A percentile compares a stretch with the other conserved stretches of the same genome.
phyloP scores from a whole-genome alignment of 2,888 invertebrate genomes.

The Spilarctia lutea region DNA sequence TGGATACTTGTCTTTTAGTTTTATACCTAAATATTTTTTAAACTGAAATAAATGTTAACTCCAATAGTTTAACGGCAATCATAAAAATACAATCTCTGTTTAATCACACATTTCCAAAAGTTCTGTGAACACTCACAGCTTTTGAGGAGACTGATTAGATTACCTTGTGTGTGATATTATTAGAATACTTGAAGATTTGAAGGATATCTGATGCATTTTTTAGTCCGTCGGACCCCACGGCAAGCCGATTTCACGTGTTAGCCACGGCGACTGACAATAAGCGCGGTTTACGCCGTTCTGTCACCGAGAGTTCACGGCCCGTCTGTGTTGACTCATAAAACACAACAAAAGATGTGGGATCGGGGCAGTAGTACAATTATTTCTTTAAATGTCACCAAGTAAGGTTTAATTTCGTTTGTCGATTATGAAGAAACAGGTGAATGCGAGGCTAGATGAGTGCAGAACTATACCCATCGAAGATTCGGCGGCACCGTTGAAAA shows the following conservation, averaged over 20 bases:
- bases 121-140: background rate
- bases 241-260: slow-evolving; percentile 82
- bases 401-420: slow-evolving; percentile 55
- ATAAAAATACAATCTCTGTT: background rate
- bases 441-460: slow-evolving; percentile 61
- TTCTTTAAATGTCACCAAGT: slow-evolving; percentile 43
- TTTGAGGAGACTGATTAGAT: background rate
- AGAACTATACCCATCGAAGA: slow-evolving; percentile 69
- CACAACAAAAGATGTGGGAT: slow-evolving; percentile 58
- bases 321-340: slow-evolving; percentile 75
- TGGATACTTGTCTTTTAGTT: slow-evolving; percentile 10
- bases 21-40: background rate
- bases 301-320: slow-evolving; percentile 76
- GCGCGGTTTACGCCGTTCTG: slow-evolving; percentile 71
- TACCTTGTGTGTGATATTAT: background rate
- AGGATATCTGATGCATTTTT: slow-evolving; percentile 48
- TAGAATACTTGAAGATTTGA: slow-evolving; percentile 19
- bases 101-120: background rate
- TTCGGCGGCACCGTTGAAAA: slow-evolving; percentile 65
- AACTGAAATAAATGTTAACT: background rate
- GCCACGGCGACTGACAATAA: slow-evolving; percentile 84
- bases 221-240: slow-evolving; percentile 68
- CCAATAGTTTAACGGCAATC: background rate
- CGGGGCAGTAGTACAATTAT: slow-evolving; percentile 41
- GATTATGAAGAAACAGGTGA: slow-evolving; percentile 40